phyloP scores from a whole-genome alignment of 2,888 invertebrate genomes.

The Euspilapteryx auroguttella region DNA sequence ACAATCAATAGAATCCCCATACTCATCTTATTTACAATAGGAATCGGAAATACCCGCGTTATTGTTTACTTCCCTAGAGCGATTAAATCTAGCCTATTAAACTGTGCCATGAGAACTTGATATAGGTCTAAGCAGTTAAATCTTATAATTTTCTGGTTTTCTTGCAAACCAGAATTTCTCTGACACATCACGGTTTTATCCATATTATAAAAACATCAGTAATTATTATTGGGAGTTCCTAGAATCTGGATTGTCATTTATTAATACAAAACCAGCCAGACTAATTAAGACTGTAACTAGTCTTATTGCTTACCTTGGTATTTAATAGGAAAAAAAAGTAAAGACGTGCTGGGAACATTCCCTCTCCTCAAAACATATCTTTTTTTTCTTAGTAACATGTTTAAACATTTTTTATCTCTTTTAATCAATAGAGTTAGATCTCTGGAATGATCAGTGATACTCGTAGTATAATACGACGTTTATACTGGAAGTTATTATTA shows the following conservation, averaged over 20 bases:
- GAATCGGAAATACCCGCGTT: slow-evolving; percentile 51
- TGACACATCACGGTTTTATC: no score
- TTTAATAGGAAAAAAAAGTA: no score
- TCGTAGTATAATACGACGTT: slow-evolving; percentile 39
- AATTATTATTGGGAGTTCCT: no score
- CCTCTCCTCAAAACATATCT: slow-evolving; percentile 21
- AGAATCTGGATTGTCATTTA: no score
- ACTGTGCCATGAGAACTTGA: slow-evolving; percentile 15
- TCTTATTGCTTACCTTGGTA: no score
- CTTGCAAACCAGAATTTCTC: slow-evolving; percentile 45
- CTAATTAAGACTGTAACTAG: no score
- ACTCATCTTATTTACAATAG: slow-evolving; percentile 18
- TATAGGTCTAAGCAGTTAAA: no score
- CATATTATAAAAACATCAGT: no score
- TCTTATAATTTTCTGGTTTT: slow-evolving; percentile 24
- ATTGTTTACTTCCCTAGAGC: slow-evolving; percentile 37
- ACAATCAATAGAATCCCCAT: no score
- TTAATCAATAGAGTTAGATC: slow-evolving; percentile 48
- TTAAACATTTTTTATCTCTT: slow-evolving; percentile 36
- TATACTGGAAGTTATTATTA: slow-evolving; percentile 53
- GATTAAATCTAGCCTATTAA: slow-evolving; percentile 17
- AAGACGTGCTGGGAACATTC: no score
- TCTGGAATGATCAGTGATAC: slow-evolving; percentile 44
- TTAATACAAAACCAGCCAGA: no score
- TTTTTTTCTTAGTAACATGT: slow-evolving; percentile 24